Evolutionary conservation across 2,888 invertebrate species (phyloP).

Genomic region (Drosophila sordidula): DNA sequence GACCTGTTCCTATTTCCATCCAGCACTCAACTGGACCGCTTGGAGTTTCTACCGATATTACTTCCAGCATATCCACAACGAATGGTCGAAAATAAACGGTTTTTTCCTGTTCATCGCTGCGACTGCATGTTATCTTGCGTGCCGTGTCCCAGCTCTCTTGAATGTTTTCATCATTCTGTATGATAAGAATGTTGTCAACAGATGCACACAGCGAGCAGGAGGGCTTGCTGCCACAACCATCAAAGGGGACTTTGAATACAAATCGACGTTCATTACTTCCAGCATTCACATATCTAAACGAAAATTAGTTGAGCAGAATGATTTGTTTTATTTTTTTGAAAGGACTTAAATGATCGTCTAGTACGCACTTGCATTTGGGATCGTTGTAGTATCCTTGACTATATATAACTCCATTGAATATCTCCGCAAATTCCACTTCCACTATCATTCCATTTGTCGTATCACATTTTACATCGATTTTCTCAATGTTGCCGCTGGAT

Average conservation of each 20-base stretch:
- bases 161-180: conserved; percentile 89
- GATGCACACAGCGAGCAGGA: conserved; percentile 88
- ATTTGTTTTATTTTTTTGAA: neutral
- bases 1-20: conserved; percentile 91
- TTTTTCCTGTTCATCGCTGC: conserved; percentile 83
- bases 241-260: conserved; percentile 88
- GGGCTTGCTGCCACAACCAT: conserved; percentile 88
- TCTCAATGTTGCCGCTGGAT: conserved; percentile 86
- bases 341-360: neutral
- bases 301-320: neutral
- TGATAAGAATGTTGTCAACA: conserved; percentile 88
- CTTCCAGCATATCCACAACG: conserved; percentile 89
- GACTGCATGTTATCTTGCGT: conserved; percentile 87
- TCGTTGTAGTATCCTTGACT: conserved; percentile 89
- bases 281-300: conserved; percentile 87
- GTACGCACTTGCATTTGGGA: conserved; percentile 87
- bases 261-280: conserved; percentile 87
- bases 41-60: conserved; percentile 88
- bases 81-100: conserved; percentile 86
- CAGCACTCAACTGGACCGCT: conserved; percentile 90
- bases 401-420: conserved; percentile 89
- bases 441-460: conserved; percentile 87
- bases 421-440: conserved; percentile 88
- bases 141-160: conserved; percentile 89
- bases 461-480: conserved; percentile 88